A percentile compares a stretch with the other conserved stretches of the same genome.
Conservation (phyloP, 2,888 invertebrate species). For the Chironomus tentans region DNA sequence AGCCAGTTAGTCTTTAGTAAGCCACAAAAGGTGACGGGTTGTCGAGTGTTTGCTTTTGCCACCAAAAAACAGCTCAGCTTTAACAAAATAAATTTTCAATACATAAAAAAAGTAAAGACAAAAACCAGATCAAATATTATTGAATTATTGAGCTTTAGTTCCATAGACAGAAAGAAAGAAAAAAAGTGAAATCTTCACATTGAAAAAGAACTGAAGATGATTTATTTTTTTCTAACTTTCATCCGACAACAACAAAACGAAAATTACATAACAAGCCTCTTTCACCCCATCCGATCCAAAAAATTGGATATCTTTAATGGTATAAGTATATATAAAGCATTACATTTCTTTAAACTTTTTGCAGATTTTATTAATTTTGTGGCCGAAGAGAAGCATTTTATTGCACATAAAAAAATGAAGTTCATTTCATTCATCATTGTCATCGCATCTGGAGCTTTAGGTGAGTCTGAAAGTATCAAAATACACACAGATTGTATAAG, state of each 20-base stretch:
- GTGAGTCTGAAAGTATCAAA: slow-evolving; percentile 3
- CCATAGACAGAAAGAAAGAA: not conserved
- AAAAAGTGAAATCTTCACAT: not conserved
- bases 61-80: not conserved
- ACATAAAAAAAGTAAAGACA: not conserved
- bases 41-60: not conserved
- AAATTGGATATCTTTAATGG: not conserved
- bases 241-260: not conserved
- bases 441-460: slow-evolving; percentile 14
- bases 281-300: not conserved
- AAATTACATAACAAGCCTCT: slow-evolving; percentile 9
- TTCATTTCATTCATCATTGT: slow-evolving; percentile 4
- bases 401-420: slow-evolving; percentile 5
- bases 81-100: not conserved
- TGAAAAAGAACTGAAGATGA: slow-evolving; percentile 15
- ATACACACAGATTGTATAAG: not conserved
- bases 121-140: not conserved
- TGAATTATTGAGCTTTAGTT: not conserved
- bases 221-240: slow-evolving; percentile 15
- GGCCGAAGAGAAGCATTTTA: not conserved
- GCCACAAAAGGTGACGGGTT: slow-evolving; percentile 21
- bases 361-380: slow-evolving; percentile 12
- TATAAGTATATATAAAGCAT: not conserved
- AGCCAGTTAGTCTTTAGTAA: slow-evolving; percentile 16
- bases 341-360: not conserved